phyloP scores from a whole-genome alignment of 2,797 vertebrate genomes.

The Paramormyrops hopkinsi region DNA sequence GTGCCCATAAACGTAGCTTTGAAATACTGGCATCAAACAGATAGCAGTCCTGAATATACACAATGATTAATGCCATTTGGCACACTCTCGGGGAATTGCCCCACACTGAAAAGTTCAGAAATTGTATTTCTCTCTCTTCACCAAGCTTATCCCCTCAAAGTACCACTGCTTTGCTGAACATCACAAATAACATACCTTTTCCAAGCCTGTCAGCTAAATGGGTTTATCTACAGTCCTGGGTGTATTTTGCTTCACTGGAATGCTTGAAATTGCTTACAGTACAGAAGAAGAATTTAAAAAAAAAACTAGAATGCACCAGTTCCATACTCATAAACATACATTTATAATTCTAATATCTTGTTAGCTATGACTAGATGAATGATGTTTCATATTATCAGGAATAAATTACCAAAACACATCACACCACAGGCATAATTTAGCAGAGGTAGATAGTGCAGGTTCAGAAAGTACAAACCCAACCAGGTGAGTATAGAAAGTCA shows the following conservation, averaged over 20 bases:
- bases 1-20: neutral
- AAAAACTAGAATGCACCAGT: neutral
- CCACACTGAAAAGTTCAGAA: neutral
- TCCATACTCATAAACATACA: neutral
- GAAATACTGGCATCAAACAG: neutral
- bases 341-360: neutral
- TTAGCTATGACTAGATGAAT: neutral
- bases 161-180: neutral
- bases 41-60: neutral
- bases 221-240: neutral
- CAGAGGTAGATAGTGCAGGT: neutral
- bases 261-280: neutral
- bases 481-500: neutral
- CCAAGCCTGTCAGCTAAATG: neutral
- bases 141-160: neutral
- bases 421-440: neutral
- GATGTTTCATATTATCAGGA: neutral
- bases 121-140: neutral
- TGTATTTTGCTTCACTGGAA: neutral
- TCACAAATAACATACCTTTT: neutral
- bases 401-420: neutral
- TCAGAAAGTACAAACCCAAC: neutral
- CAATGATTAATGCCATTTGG: neutral
- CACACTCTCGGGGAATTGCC: neutral
- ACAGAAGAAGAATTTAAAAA: neutral